Conservation (phyloP, 2,888 invertebrate genomes). For the Campoplex capitator region DNA sequence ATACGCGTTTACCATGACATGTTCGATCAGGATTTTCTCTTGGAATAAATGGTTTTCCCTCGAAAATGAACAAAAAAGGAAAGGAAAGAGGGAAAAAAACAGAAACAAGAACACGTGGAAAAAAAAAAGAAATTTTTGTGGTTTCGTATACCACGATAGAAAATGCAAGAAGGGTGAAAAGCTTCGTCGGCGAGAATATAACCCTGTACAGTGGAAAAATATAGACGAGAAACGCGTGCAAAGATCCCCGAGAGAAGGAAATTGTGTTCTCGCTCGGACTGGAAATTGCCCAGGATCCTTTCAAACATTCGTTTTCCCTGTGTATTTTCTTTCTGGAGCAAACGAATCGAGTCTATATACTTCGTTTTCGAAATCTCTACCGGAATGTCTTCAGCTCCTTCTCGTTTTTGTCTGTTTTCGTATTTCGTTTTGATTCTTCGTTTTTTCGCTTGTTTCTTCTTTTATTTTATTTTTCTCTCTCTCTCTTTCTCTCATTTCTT, state of each 20-base stretch:
- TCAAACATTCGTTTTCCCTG: slow-evolving; percentile 39
- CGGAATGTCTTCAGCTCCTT: background rate
- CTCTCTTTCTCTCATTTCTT: background rate
- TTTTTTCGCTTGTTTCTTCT: background rate
- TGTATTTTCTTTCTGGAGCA: slow-evolving; percentile 13
- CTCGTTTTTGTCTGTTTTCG: background rate
- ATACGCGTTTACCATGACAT: slow-evolving; percentile 14
- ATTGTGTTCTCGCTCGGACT: slow-evolving; percentile 61
- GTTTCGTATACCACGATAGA: background rate
- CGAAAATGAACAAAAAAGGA: background rate
- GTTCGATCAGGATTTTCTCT: background rate
- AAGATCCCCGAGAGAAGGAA: slow-evolving; percentile 42
- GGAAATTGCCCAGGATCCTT: slow-evolving; percentile 50
- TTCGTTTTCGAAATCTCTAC: slow-evolving; percentile 38
- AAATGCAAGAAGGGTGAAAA: slow-evolving; percentile 22
- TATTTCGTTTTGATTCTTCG: background rate
- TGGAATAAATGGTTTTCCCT: background rate
- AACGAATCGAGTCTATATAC: slow-evolving; percentile 10
- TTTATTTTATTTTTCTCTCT: slow-evolving; percentile 8
- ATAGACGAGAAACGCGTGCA: slow-evolving; percentile 8
- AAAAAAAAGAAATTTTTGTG: background rate
- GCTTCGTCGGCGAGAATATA: slow-evolving; percentile 4
- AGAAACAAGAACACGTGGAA: background rate
- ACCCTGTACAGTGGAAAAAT: background rate
- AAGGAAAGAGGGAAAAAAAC: no score